These are phyloP conservation scores for Sebastes elongatus DNA, from an alignment of 2,797 vertebrate species.

Conservation along the genomic window DNA sequence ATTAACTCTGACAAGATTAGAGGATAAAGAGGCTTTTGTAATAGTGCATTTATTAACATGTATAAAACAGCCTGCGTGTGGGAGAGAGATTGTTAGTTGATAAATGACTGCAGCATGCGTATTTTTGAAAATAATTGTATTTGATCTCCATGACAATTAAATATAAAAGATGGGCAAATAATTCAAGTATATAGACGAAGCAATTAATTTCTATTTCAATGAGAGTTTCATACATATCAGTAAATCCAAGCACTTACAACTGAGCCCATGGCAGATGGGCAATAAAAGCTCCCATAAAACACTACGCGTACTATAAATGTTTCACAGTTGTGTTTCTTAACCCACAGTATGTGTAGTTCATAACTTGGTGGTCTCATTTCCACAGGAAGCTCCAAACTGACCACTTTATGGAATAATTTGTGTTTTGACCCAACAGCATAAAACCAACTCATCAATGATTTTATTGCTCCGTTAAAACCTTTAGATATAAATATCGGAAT, in stretches of 20 bases:
- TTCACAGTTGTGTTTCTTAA: slow-evolving; percentile 68
- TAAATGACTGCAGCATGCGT: not conserved
- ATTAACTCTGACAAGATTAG: slow-evolving; percentile 74
- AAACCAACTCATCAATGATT: not conserved
- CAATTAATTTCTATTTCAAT: slow-evolving; percentile 54
- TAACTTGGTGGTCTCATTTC: slow-evolving; percentile 37
- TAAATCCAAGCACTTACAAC: slow-evolving; percentile 63
- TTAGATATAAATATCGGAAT: not conserved
- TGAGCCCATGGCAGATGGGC: slow-evolving; percentile 56
- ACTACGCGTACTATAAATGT: slow-evolving; percentile 63
- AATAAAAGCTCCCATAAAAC: slow-evolving; percentile 73
- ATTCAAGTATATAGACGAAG: slow-evolving; percentile 22
- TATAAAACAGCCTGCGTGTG: not conserved
- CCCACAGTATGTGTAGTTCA: slow-evolving; percentile 35
- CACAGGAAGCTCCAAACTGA: slow-evolving; percentile 25
- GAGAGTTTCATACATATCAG: slow-evolving; percentile 47
- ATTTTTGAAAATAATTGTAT: not conserved
- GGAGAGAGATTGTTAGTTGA: not conserved
- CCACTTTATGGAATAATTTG: slow-evolving; percentile 21
- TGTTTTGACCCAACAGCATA: not conserved
- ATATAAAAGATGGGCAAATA: slow-evolving; percentile 34
- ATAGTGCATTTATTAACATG: slow-evolving; percentile 30
- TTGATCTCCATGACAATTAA: slow-evolving; percentile 35
- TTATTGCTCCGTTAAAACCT: not conserved
- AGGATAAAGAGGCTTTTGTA: slow-evolving; percentile 50